Evolutionary conservation across 35 echinoderm and acorn worm species (phyloP).

Genomic region (Lytechinus pictus): DNA sequence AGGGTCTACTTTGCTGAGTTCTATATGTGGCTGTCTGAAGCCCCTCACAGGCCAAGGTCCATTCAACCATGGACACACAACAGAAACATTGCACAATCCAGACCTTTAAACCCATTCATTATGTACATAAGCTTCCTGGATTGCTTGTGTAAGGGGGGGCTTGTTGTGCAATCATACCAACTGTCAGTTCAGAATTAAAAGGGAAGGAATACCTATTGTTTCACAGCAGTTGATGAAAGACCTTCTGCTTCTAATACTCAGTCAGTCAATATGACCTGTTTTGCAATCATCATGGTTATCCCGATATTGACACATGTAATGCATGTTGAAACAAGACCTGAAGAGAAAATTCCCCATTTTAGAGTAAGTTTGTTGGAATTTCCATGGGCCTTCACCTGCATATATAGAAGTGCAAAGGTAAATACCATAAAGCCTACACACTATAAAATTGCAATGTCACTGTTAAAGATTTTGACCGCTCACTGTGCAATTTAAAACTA

Average conservation of each 20-base stretch:
- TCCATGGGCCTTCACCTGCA: background rate
- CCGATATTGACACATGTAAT: background rate
- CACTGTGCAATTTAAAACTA: too few species aligned
- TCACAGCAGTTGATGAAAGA: background rate
- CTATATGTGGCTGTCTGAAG: background rate
- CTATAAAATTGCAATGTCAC: too few species aligned
- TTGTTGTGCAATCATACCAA: background rate
- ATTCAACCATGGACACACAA: background rate
- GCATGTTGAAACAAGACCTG: background rate
- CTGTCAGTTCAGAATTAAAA: background rate
- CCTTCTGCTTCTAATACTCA: background rate
- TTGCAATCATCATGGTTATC: background rate
- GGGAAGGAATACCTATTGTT: background rate
- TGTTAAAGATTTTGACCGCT: too few species aligned
- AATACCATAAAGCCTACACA: background rate
- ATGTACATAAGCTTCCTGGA: background rate
- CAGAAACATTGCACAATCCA: background rate
- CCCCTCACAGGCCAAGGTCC: background rate
- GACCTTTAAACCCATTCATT: background rate
- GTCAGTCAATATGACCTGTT: background rate
- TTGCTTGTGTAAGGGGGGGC: background rate
- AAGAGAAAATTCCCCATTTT: background rate
- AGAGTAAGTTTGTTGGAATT: too few species aligned
- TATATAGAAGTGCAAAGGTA: background rate
- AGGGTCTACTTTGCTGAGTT: background rate